Base-by-base conservation (phyloP, 2,888 invertebrate species). In the Halictus ligatus region DNA sequence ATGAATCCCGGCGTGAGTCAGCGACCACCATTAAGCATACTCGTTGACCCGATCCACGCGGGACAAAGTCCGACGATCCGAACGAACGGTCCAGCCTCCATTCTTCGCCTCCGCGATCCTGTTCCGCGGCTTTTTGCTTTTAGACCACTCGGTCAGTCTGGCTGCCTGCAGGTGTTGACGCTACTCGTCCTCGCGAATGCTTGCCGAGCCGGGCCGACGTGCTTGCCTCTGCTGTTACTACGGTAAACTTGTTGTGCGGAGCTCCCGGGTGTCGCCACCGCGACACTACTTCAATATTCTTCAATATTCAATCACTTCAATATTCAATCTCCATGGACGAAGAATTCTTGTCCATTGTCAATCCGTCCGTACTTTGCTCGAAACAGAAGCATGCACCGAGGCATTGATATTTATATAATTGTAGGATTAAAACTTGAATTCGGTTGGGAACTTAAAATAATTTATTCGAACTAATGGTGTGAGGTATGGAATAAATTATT, bases 1-100 rank as follows among this genome's bases (percentile, higher is more conserved):
- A 84, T 82, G 80, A 84, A 86, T 85, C 54, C 78, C 73, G 74
- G 74, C 50, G 58, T 81, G 88, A 89, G 80, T 85, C 84, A 78
- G 76, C 64, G 48, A 25, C 71, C 64, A 46, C 78, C 81, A 85
- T 88, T 85, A 89, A 84, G 76, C 75, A 74, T 75, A 77, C 69
- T 67, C 54, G 86, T 88, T 89, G 86, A 90, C 86, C 80, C 72
- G 77, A 72, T 76, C 54, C 60, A 43, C 21, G 5, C 25, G 73
- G 60, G 43, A 67, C 71, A 64, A 64, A 43, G 54, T 54, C 21
- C 35, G 77, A 60, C 25, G 77, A 50, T 25, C 35, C 64, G 40
- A 81, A 69, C 29, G 40, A 83, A 83, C 72, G 64, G 43, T 67
- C 43, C 74, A 46, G 43, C 8, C 48, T 72, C 72, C 29, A 58